phyloP scores from a whole-genome alignment of 2,113 vertebrate species.

The Kryptolebias marmoratus region DNA sequence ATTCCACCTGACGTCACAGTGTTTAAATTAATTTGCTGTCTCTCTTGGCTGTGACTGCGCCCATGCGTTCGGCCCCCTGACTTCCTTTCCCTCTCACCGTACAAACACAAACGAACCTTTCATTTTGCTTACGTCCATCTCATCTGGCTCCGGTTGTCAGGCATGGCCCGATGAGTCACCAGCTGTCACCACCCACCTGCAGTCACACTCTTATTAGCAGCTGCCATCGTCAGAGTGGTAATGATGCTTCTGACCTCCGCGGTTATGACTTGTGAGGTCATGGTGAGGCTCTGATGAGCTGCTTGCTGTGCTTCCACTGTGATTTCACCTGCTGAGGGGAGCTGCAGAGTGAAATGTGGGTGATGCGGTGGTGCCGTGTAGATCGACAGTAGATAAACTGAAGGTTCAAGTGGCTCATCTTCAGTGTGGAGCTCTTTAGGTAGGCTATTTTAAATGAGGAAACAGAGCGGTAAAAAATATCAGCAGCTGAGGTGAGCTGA shows the following conservation, averaged over 20 bases:
- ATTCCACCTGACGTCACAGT: conserved; percentile 35
- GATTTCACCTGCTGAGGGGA: conserved; percentile 2
- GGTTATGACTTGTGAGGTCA: conserved; percentile 44
- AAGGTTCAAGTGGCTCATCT: not conserved
- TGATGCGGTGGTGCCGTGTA: not conserved
- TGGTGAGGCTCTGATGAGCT: conserved; percentile 13
- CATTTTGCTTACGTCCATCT: conserved; percentile 11
- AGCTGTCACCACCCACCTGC: conserved; percentile 21
- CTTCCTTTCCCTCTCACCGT: not conserved
- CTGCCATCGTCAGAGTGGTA: conserved; percentile 45
- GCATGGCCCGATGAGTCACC: conserved; percentile 61
- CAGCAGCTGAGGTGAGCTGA: no score
- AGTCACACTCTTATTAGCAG: conserved; percentile 62
- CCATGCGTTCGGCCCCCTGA: not conserved
- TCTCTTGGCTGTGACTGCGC: conserved; percentile 7
- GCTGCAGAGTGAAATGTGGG: conserved; percentile 5
- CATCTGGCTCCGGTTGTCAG: conserved; percentile 12
- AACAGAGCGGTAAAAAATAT: no score
- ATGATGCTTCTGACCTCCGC: conserved; percentile 58
- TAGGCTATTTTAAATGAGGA: not conserved
- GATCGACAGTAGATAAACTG: not conserved
- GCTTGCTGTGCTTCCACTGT: conserved; percentile 30
- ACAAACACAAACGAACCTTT: conserved; percentile 4
- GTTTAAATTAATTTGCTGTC: conserved; percentile 15
- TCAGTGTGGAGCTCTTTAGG: not conserved